A percentile compares a stretch with the other conserved stretches of the same genome.
Conservation (phyloP, 2,113 vertebrate genomes). For the Centrocercus urophasianus region DNA sequence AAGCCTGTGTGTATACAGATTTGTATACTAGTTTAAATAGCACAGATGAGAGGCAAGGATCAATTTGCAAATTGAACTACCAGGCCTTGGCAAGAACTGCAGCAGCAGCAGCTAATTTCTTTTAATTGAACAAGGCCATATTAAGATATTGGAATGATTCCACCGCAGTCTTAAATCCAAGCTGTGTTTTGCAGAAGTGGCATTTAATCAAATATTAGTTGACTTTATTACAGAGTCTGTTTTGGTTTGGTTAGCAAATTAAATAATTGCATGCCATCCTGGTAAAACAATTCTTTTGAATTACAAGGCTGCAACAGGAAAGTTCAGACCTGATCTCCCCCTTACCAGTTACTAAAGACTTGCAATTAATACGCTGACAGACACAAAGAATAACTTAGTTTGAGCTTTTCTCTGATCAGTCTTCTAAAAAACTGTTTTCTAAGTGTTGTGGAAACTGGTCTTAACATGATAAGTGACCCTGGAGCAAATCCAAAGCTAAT, state of each 20-base stretch:
- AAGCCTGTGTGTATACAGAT: constrained; percentile 18
- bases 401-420: not conserved
- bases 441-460: not conserved
- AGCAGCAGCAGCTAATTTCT: constrained; percentile 66
- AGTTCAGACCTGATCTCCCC: constrained; percentile 8
- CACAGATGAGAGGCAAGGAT: constrained; percentile 33
- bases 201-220: constrained; percentile 73
- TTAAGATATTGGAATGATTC: constrained; percentile 64
- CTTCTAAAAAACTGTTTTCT: not conserved
- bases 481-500: constrained; percentile 14
- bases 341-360: not conserved
- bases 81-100: constrained; percentile 56
- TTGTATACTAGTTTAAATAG: constrained; percentile 34
- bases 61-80: constrained; percentile 68
- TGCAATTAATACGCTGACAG: not conserved
- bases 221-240: constrained; percentile 61
- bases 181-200: constrained; percentile 64
- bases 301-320: constrained; percentile 9
- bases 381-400: not conserved
- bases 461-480: not conserved
- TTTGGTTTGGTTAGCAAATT: constrained; percentile 66
- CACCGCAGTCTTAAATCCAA: constrained; percentile 57
- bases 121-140: constrained; percentile 68
- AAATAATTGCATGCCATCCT: constrained; percentile 50
- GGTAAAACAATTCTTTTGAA: constrained; percentile 40